Evolutionary conservation across 2,797 vertebrate genomes (phyloP).

Genomic region (Lutjanus argentimaculatus): DNA sequence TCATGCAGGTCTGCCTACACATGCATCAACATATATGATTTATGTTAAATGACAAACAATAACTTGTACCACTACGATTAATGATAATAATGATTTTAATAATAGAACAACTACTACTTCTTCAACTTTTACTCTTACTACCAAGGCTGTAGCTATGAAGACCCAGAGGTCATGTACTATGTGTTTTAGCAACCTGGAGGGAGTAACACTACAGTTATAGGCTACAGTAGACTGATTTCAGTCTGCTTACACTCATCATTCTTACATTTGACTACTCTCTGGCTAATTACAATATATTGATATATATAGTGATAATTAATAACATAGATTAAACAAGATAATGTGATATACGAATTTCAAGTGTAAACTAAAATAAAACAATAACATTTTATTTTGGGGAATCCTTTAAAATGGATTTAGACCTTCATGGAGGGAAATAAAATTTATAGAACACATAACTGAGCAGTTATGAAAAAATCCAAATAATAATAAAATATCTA

Average conservation of each 20-base stretch:
- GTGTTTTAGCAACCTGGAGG: not conserved
- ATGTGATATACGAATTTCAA: not conserved
- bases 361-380: not conserved
- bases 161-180: not conserved
- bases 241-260: not conserved
- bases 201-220: too few relatives aligned
- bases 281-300: not conserved
- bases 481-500: not conserved
- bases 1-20: not conserved
- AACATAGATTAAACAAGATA: not conserved
- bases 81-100: not conserved
- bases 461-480: not conserved
- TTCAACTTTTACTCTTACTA: not conserved
- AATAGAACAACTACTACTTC: not conserved
- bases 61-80: too few relatives aligned
- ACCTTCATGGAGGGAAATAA: too few relatives aligned
- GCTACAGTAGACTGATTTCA: not conserved
- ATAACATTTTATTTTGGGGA: not conserved
- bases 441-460: not conserved
- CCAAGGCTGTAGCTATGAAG: not conserved
- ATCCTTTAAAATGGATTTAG: not conserved
- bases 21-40: not conserved
- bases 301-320: too few relatives aligned
- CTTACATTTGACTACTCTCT: too few relatives aligned
- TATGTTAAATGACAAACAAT: not conserved